Conservation (phyloP, 2,797 vertebrate genomes). For the Oryzias dopingdopingensis region DNA sequence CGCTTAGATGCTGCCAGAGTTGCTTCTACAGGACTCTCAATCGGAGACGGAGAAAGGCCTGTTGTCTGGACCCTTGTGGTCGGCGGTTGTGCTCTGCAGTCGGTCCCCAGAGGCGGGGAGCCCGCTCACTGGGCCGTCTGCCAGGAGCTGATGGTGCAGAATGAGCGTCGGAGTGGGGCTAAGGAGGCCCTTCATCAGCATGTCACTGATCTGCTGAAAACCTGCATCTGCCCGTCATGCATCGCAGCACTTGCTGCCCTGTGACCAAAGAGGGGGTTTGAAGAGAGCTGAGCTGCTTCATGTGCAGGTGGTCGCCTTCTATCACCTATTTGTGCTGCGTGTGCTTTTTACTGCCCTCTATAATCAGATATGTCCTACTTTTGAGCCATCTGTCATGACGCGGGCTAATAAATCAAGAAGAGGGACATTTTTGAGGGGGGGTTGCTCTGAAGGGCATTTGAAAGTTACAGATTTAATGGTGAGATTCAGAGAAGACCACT, state of each 20-base stretch:
- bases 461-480: conserved; percentile 40
- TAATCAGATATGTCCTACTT: conserved; percentile 12
- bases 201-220: conserved; percentile 64
- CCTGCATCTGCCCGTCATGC: conserved; percentile 28
- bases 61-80: conserved; percentile 42
- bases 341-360: conserved; percentile 16
- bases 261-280: conserved; percentile 26
- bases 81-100: conserved; percentile 18
- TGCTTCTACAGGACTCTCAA: conserved; percentile 20
- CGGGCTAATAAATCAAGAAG: conserved; percentile 26
- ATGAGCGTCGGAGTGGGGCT: conserved; percentile 44
- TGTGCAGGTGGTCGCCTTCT: conserved; percentile 46
- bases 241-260: conserved; percentile 23
- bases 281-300: conserved; percentile 33
- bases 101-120: conserved; percentile 33
- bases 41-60: conserved; percentile 22
- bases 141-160: conserved; percentile 45
- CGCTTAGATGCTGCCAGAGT: conserved; percentile 39
- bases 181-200: conserved; percentile 65
- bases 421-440: conserved; percentile 7
- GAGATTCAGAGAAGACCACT: conserved; percentile 25
- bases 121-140: conserved; percentile 33
- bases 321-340: conserved; percentile 21
- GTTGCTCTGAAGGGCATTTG: conserved; percentile 36
- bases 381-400: background rate